phyloP scores from a whole-genome alignment of 2,888 invertebrate genomes.

The Aethes cnicana region DNA sequence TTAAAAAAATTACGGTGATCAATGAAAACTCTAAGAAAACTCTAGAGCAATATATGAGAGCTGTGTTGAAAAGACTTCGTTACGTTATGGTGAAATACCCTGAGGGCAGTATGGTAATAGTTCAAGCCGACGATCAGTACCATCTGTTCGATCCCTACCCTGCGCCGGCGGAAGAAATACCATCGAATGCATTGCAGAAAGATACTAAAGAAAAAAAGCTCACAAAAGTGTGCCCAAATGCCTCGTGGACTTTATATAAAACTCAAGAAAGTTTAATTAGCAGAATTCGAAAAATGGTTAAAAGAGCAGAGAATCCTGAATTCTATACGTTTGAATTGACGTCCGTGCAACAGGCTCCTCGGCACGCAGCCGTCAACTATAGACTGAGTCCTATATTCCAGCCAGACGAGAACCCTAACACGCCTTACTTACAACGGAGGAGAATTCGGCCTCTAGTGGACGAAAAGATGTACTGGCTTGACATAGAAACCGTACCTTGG shows the following conservation, averaged over 20 bases:
- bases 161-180: slow-evolving; percentile 49
- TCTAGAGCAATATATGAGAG: slow-evolving; percentile 70
- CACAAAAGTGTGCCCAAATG: slow-evolving; percentile 35
- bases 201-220: slow-evolving; percentile 25
- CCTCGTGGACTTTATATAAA: slow-evolving; percentile 75
- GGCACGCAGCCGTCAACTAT: slow-evolving; percentile 66
- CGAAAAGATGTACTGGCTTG: slow-evolving; percentile 77
- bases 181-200: slow-evolving; percentile 5
- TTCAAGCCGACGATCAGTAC: slow-evolving; percentile 77
- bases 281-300: slow-evolving; percentile 54
- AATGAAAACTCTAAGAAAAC: slow-evolving; percentile 70
- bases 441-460: slow-evolving; percentile 59
- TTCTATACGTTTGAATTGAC: slow-evolving; percentile 83
- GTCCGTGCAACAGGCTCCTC: slow-evolving; percentile 78
- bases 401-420: slow-evolving; percentile 66
- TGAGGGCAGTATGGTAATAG: slow-evolving; percentile 80
- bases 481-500: slow-evolving; percentile 70
- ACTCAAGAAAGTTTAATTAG: slow-evolving; percentile 56
- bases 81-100: slow-evolving; percentile 83
- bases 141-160: slow-evolving; percentile 85
- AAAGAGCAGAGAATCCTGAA: slow-evolving; percentile 52
- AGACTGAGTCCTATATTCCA: slow-evolving; percentile 70
- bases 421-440: slow-evolving; percentile 58
- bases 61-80: slow-evolving; percentile 65
- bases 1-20: slow-evolving; percentile 78